Conservation (phyloP, 2,888 invertebrate genomes). For the Notodonta ziczac region DNA sequence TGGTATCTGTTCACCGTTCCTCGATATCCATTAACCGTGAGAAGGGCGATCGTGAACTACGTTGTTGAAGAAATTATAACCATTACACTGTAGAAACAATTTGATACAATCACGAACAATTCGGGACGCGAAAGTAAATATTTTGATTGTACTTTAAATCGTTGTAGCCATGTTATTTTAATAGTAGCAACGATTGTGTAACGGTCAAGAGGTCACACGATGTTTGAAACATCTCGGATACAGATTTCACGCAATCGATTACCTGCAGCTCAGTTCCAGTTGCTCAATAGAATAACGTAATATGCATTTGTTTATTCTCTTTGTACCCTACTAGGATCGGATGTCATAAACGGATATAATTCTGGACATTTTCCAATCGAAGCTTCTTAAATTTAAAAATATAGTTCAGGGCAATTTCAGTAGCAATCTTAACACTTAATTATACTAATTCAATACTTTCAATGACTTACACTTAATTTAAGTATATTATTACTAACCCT, state of each 20-base stretch:
- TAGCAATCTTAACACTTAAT: no score
- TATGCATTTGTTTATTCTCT: no score
- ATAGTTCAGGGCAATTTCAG: no score
- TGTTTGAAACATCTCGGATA: not conserved
- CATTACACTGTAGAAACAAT: constrained; percentile 31
- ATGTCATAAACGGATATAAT: no score
- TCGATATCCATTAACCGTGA: constrained; percentile 15
- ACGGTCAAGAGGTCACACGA: not conserved
- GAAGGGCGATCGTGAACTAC: constrained; percentile 21
- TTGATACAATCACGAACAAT: constrained; percentile 24
- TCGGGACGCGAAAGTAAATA: constrained; percentile 19
- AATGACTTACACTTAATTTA: no score
- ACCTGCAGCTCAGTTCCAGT: not conserved
- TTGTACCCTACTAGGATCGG: no score
- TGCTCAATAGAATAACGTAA: no score
- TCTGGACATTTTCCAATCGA: no score
- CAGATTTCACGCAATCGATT: not conserved
- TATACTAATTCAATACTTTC: no score
- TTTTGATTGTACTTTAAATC: constrained; percentile 5
- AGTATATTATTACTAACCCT: no score
- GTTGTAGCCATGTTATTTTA: constrained; percentile 1
- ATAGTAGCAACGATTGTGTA: not conserved
- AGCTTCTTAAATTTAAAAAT: no score
- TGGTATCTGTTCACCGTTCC: constrained; percentile 15
- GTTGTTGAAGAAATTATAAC: constrained; percentile 35